Evolutionary conservation across 2,113 vertebrate genomes (phyloP).

Genomic region (Donacobius atricapilla): DNA sequence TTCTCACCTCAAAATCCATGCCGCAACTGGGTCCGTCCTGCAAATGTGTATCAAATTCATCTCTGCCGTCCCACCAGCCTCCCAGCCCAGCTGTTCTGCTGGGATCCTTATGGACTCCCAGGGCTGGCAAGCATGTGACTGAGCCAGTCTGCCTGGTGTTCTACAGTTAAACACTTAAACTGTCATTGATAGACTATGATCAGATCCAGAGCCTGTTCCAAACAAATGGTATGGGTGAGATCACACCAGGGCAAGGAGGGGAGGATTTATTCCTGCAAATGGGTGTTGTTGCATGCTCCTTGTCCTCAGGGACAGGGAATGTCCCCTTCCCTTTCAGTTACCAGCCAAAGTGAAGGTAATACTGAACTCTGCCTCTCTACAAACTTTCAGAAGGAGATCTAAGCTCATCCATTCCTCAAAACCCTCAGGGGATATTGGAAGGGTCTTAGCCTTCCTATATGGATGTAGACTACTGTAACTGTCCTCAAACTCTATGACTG

Average conservation of each 20-base stretch:
- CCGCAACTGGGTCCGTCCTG: not conserved
- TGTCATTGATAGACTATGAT: not conserved
- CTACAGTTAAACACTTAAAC: not conserved
- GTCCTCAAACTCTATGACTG: not conserved
- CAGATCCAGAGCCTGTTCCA: not conserved
- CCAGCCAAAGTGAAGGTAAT: not conserved
- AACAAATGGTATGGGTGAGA: not conserved
- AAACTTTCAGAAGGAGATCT: not conserved
- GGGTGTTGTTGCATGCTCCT: not conserved
- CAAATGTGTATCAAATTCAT: not conserved
- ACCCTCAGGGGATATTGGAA: not conserved
- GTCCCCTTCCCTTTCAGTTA: not conserved
- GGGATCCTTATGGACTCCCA: not conserved
- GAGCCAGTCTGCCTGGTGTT: not conserved
- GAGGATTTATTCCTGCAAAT: not conserved
- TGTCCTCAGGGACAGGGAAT: not conserved
- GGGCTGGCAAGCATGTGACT: not conserved
- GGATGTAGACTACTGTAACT: not conserved
- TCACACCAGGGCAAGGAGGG: too few relatives aligned
- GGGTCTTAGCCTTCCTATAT: accelerated
- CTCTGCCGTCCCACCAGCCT: not conserved
- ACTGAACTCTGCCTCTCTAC: not conserved
- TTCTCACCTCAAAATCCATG: not conserved
- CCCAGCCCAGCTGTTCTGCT: not conserved
- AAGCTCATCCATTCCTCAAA: not conserved